phyloP scores from a whole-genome alignment of 2,888 invertebrate genomes.

The Hedya salicella region DNA sequence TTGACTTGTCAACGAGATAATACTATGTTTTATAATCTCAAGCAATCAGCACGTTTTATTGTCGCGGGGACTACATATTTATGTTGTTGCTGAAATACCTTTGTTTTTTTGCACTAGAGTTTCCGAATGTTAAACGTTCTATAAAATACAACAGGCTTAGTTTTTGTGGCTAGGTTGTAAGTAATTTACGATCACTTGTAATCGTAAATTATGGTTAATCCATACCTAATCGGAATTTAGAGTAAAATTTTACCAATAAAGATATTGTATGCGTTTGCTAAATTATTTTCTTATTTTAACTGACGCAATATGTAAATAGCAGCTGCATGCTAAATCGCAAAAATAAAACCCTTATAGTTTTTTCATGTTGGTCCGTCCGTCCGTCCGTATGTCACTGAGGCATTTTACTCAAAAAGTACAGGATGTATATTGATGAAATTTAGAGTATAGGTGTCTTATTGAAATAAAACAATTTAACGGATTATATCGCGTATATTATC shows the following conservation, averaged over 20 bases:
- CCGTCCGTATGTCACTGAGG: no score
- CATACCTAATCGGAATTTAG: background rate
- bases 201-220: background rate
- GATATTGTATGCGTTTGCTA: no score
- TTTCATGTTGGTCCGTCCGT: no score
- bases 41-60: constrained; percentile 40
- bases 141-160: background rate
- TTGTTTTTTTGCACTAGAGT: constrained; percentile 10
- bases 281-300: no score
- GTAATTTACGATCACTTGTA: background rate
- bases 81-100: constrained; percentile 29
- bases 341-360: no score
- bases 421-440: no score
- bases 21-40: constrained; percentile 18
- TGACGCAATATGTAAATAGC: no score
- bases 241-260: background rate
- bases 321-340: no score
- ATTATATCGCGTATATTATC: no score
- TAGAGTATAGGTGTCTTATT: no score
- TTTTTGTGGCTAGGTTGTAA: constrained; percentile 2
- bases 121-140: background rate
- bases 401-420: no score
- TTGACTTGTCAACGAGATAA: constrained; percentile 38
- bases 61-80: constrained; percentile 23
- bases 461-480: no score